Conservation (phyloP, 2,888 invertebrate genomes). For the Clivina fossor region DNA sequence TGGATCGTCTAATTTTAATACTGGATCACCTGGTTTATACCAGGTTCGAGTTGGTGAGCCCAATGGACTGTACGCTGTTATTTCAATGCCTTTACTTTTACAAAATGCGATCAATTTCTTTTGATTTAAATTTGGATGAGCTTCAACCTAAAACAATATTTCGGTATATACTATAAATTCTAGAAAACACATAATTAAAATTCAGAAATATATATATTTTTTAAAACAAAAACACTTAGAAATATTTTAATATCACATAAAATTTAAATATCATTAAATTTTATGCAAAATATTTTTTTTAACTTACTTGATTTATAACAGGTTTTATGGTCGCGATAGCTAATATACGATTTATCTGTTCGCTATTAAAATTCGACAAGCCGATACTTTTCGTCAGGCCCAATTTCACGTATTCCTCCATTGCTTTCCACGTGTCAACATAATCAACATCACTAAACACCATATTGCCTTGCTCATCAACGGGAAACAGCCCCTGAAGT, state of each 20-base stretch:
- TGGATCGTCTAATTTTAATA: constrained; percentile 60
- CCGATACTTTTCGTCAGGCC: constrained; percentile 70
- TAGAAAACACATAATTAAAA: too few species aligned
- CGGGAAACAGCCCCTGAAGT: constrained; percentile 62
- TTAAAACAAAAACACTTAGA: too few species aligned
- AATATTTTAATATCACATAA: too few species aligned
- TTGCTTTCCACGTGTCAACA: constrained; percentile 68
- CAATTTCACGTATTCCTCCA: constrained; percentile 66
- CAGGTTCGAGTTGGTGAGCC: constrained; percentile 74
- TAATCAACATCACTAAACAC: constrained; percentile 67
- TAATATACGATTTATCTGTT: constrained; percentile 65
- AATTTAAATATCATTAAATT: too few species aligned
- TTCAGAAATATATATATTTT: constrained; percentile 25
- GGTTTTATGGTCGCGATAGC: constrained; percentile 61
- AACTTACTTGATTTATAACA: constrained; percentile 61
- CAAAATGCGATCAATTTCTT: constrained; percentile 68
- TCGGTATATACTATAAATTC: too few species aligned
- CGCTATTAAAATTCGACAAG: too few species aligned
- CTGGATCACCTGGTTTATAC: constrained; percentile 66
- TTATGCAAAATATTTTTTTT: too few species aligned
- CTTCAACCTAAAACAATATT: constrained; percentile 69
- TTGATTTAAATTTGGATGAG: constrained; percentile 67
- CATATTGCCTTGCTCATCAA: constrained; percentile 59
- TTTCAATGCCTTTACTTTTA: constrained; percentile 61
- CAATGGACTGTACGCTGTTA: constrained; percentile 79